phyloP scores from a whole-genome alignment of 1,140 invertebrate genomes.

The Eufriesea mexicana region DNA sequence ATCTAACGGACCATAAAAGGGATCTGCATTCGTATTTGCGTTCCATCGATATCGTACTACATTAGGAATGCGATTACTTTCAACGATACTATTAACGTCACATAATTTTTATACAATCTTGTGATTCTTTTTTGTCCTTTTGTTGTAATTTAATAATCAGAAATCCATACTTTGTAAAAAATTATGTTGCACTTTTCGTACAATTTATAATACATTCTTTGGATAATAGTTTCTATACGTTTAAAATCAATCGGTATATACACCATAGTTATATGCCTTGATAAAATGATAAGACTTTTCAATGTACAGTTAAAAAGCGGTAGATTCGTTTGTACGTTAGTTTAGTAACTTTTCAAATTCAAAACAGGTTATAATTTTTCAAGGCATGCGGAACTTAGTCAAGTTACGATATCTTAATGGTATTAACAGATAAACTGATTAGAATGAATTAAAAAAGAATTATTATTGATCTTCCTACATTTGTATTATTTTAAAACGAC shows the following conservation, averaged over 20 bases:
- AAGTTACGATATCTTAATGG: background rate
- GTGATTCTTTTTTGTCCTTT: background rate
- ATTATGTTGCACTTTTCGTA: constrained; percentile 34
- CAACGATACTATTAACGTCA: background rate
- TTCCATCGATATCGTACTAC: background rate
- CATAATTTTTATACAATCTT: constrained; percentile 26
- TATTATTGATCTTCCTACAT: background rate
- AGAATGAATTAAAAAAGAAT: background rate
- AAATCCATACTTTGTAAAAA: constrained; percentile 48
- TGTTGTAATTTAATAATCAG: background rate
- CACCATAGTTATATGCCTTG: constrained; percentile 1
- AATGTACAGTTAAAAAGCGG: constrained; percentile 5
- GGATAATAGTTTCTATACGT: constrained; percentile 17
- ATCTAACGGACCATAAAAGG: constrained; percentile 8
- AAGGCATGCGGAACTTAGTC: background rate
- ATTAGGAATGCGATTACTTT: constrained; percentile 26
- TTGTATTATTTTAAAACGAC: background rate
- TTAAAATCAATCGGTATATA: constrained; percentile 46
- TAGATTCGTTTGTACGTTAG: background rate
- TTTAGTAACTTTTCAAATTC: background rate
- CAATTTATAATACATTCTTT: constrained; percentile 51
- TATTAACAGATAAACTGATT: background rate
- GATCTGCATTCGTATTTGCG: background rate
- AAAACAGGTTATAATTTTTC: background rate
- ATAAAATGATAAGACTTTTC: constrained; percentile 22